Evolutionary conservation across 2,797 vertebrate genomes (phyloP), one percentile per base, ranked within the genome.

Genomic region (Lutjanus campechanus): DNA sequence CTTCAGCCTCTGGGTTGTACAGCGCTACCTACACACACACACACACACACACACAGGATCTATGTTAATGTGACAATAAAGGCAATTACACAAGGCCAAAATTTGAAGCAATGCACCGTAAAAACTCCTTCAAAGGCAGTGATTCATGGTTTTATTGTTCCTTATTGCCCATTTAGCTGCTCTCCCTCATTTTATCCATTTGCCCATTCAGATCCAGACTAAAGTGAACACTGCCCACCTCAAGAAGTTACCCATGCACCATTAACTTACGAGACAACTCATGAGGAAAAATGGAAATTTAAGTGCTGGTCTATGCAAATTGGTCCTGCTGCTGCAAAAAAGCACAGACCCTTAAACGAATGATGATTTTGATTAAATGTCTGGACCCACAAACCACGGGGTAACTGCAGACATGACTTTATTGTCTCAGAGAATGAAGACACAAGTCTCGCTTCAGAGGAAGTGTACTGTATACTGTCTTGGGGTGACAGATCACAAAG

Each of bases 1-100:
- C 97, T 82, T 98, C 97, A 88, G 97, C 96, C 86, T 97, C 96
- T 1, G 96, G 94, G 92, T 96, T 97, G 86, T 97, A 97, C 89
- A 98, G 91, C 17, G 96, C 94, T 93, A 98, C 96, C 97, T 97
- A 86, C 69, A 91, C 44, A 85, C 77, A 86, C 64, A 73, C 72
- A 78, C 60, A 53, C 50, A 67, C 36, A 69, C 59, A 56, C 69
- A 79, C 61, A 76, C 53, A 78, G n/a, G 13, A 61, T 55, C 69
- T 20, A 63, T 58, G 36, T 72, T 79, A 50, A 85, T 55, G 36
- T 66, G 61, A 83, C 66, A 69, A 50, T 82, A 68, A 84, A 63
- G 19, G 36, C 43, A n/a, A 29, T 76, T 47, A 79, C 13, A 71
- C 6, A 40, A n/a, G 46, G 69, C 55, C 63, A 66, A 75, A 40